phyloP scores from a whole-genome alignment of 2,888 invertebrate genomes.

The Sympetrum striolatum region DNA sequence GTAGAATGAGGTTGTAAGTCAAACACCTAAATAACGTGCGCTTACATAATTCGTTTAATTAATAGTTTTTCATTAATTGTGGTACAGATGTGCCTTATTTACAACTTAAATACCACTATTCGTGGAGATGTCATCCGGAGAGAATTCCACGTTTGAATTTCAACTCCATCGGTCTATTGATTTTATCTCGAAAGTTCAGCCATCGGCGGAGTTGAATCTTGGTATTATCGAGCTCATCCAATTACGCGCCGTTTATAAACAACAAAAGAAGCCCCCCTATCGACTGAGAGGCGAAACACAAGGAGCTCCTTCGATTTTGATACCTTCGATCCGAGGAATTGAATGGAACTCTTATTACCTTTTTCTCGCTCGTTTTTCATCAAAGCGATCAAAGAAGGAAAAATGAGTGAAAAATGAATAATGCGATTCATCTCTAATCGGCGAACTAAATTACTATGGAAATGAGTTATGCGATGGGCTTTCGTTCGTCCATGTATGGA shows the following conservation, averaged over 20 bases:
- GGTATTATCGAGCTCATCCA: background rate
- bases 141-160: no score
- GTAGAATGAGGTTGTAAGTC: no score
- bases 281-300: background rate
- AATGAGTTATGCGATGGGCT: background rate
- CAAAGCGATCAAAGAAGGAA: background rate
- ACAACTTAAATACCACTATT: no score
- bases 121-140: no score
- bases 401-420: background rate
- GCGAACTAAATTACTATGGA: constrained; percentile 25
- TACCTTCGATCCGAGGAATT: background rate
- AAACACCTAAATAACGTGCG: no score
- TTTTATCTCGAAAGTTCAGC: no score
- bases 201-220: no score
- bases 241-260: background rate
- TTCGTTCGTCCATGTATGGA: background rate
- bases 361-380: background rate
- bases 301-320: background rate
- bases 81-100: no score
- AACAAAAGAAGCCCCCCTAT: background rate
- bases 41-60: no score
- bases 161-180: no score
- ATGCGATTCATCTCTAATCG: constrained; percentile 4
- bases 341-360: background rate
- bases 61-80: no score